Conservation (phyloP, 2,888 invertebrate genomes). For the Parochlus steinenii region DNA sequence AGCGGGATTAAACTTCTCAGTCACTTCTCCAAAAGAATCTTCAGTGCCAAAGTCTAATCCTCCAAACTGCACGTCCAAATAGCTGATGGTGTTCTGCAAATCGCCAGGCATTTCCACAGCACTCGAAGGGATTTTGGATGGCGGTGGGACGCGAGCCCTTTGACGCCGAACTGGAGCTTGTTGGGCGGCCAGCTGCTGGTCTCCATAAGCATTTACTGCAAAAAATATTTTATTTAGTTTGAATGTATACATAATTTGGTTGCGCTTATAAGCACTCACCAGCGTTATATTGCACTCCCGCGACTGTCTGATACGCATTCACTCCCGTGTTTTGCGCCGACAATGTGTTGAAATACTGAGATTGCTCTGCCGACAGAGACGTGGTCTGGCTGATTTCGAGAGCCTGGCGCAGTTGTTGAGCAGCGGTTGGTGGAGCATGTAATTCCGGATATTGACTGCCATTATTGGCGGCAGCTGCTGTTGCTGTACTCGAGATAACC, state of each 20-base stretch:
- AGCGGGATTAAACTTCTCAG: constrained; percentile 28
- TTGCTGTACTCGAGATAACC: constrained; percentile 22
- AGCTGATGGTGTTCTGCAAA: constrained; percentile 48
- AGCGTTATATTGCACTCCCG: constrained; percentile 27
- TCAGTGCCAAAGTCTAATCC: constrained; percentile 59
- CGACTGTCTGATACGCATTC: constrained; percentile 17
- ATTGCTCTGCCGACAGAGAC: constrained; percentile 41
- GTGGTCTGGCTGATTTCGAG: constrained; percentile 28
- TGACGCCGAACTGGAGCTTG: constrained; percentile 33
- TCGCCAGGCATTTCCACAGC: constrained; percentile 97
- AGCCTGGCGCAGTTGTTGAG: constrained; percentile 18
- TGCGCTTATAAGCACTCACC: constrained; percentile 16
- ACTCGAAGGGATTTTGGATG: constrained; percentile 81
- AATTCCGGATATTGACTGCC: constrained; percentile 23
- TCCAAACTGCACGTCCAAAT: constrained; percentile 88
- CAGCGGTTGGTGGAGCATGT: constrained; percentile 29
- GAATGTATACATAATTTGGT: not conserved
- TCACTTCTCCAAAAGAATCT: constrained; percentile 28
- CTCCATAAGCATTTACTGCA: too few relatives aligned
- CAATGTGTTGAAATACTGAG: constrained; percentile 40
- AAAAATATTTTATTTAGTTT: constrained; percentile 30
- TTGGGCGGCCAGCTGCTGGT: constrained; percentile 1
- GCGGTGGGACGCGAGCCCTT: constrained; percentile 62
- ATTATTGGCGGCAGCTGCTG: constrained; percentile 18
- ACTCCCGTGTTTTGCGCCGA: constrained; percentile 23